These are phyloP conservation scores for Apodemia mormo DNA, from an alignment of 2,888 invertebrate species.

Conservation along the genomic window DNA sequence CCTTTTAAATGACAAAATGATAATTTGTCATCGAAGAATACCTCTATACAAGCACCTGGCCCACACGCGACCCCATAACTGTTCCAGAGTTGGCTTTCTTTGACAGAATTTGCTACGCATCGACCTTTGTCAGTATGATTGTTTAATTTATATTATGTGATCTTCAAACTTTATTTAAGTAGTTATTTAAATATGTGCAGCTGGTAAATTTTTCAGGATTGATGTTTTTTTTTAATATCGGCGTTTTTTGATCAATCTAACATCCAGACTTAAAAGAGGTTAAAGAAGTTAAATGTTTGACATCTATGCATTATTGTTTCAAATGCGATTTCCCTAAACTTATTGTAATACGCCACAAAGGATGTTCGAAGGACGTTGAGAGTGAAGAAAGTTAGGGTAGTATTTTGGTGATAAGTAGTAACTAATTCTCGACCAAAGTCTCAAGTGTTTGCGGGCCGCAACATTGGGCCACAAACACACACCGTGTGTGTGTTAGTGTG, in stretches of 20 bases:
- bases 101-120: constrained; percentile 67
- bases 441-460: too few relatives aligned
- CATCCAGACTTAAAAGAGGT: not conserved
- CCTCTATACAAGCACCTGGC: constrained; percentile 66
- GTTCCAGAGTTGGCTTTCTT: constrained; percentile 31
- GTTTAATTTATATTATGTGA: constrained; percentile 80
- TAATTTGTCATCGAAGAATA: constrained; percentile 74
- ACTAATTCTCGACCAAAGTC: too few relatives aligned
- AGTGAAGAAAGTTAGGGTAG: too few relatives aligned
- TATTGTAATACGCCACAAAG: too few relatives aligned
- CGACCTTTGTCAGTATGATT: constrained; percentile 71
- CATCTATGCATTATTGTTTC: too few relatives aligned
- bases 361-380: too few relatives aligned
- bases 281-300: too few relatives aligned
- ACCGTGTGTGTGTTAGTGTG: too few relatives aligned
- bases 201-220: not conserved
- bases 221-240: not conserved
- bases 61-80: constrained; percentile 64
- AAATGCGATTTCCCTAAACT: too few relatives aligned
- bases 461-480: too few relatives aligned
- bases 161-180: constrained; percentile 76
- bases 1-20: constrained; percentile 67
- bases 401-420: too few relatives aligned
- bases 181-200: constrained; percentile 73
- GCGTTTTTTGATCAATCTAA: not conserved